These are phyloP conservation scores for Spodoptera litura DNA, from an alignment of 1,140 invertebrate species.

Conservation along the genomic window DNA sequence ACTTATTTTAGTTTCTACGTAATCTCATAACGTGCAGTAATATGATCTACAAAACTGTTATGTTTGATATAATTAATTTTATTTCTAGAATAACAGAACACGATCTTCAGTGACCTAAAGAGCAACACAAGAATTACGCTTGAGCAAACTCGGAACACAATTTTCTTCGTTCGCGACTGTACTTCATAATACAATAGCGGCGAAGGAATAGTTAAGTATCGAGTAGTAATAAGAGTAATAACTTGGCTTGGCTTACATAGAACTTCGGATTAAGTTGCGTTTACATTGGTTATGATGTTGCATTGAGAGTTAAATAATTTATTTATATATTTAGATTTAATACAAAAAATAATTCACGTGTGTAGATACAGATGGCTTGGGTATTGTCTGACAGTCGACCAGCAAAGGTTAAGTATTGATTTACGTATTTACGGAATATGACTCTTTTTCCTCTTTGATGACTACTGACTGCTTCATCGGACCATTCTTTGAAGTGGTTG, in stretches of 20 bases:
- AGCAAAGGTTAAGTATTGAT: too few species aligned
- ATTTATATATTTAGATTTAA: too few species aligned
- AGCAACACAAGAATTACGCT: background rate
- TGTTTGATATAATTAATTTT: background rate
- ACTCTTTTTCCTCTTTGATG: too few species aligned
- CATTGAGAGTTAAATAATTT: too few species aligned
- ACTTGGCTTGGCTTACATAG: conserved; percentile 42
- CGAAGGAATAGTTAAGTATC: conserved; percentile 41
- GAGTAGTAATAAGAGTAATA: conserved; percentile 52
- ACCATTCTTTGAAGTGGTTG: too few species aligned
- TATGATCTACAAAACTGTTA: background rate
- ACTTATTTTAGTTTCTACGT: too few species aligned
- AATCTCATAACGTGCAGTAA: background rate
- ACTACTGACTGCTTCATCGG: too few species aligned
- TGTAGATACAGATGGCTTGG: too few species aligned
- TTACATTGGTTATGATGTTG: conserved; percentile 3
- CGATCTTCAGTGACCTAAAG: background rate
- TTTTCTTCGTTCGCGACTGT: conserved; percentile 34
- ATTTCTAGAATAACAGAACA: conserved; percentile 1
- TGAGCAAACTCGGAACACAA: conserved; percentile 18
- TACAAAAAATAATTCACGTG: too few species aligned
- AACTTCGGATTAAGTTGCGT: conserved; percentile 49
- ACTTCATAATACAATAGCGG: conserved; percentile 26
- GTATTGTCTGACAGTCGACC: too few species aligned
- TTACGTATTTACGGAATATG: too few species aligned